Evolutionary conservation across 1,140 invertebrate genomes (phyloP).

Genomic region (Pogonognathellus flavescens): DNA sequence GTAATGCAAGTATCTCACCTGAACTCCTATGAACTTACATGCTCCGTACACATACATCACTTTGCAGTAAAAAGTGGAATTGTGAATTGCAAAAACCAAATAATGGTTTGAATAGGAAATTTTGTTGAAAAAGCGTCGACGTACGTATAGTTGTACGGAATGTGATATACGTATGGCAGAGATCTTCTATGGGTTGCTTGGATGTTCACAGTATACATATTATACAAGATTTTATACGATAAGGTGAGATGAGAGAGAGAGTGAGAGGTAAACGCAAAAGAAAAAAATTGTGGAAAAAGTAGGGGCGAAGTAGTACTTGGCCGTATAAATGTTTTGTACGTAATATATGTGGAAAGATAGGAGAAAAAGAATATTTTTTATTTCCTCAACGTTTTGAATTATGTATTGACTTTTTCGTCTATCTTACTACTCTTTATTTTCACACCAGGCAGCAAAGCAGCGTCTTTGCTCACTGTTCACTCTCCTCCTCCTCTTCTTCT

Average conservation of each 20-base stretch:
- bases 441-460: constrained; percentile 19
- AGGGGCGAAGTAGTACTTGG: constrained; percentile 43
- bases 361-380: constrained; percentile 59
- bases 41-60: constrained; percentile 47
- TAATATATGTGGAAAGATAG: constrained; percentile 44
- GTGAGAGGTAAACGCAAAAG: not conserved
- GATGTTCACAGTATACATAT: no score
- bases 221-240: not conserved
- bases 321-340: not conserved
- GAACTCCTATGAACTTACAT: constrained; percentile 39
- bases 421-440: constrained; percentile 46
- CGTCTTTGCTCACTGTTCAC: constrained; percentile 40
- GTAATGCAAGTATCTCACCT: constrained; percentile 30
- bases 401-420: constrained; percentile 62
- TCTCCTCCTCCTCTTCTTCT: not conserved
- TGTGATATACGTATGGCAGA: not conserved
- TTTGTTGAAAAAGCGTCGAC: not conserved
- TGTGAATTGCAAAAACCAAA: constrained; percentile 49
- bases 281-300: constrained; percentile 50
- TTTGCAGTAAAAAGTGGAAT: constrained; percentile 54
- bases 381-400: constrained; percentile 61
- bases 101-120: constrained; percentile 51
- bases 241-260: constrained; percentile 43
- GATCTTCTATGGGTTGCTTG: no score
- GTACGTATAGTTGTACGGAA: not conserved